phyloP scores from a whole-genome alignment of 2,113 vertebrate species.

The Pterocles gutturalis region DNA sequence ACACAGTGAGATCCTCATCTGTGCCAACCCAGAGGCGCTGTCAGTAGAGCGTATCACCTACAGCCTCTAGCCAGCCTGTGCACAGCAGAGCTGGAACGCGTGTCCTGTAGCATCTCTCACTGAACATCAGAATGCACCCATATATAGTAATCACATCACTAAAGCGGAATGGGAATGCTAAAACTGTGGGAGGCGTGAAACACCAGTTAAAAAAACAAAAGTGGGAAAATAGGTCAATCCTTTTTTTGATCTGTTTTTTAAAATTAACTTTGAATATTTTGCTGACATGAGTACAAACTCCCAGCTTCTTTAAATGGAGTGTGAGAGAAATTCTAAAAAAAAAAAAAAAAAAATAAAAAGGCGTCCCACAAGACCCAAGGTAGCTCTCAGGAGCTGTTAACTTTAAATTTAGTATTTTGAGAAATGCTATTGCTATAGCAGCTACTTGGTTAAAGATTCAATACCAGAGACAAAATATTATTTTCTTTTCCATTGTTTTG shows the following conservation, averaged over 20 bases:
- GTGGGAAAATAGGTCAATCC: neutral
- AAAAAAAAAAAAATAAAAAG: neutral
- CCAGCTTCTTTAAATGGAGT: neutral
- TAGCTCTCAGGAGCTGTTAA: neutral
- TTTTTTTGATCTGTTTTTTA: neutral
- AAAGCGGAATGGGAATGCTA: neutral
- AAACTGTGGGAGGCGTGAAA: neutral
- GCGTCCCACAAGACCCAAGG: neutral
- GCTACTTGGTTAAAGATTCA: neutral
- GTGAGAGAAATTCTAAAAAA: neutral
- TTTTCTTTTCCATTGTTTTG: neutral
- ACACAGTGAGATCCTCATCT: neutral
- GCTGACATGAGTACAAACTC: neutral
- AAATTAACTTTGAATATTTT: neutral
- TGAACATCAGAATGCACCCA: neutral
- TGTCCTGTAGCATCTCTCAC: neutral
- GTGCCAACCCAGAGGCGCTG: neutral
- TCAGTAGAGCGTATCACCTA: neutral
- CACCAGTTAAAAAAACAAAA: neutral
- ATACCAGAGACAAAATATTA: neutral
- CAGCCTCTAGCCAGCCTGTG: neutral
- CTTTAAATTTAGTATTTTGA: neutral
- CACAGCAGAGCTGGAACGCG: neutral
- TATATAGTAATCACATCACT: neutral
- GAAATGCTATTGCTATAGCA: constrained; percentile 13